Percentiles rank a stretch among this genome's conserved stretches.
phyloP scores from a whole-genome alignment of 2,888 invertebrate genomes.

The Carabus problematicus region DNA sequence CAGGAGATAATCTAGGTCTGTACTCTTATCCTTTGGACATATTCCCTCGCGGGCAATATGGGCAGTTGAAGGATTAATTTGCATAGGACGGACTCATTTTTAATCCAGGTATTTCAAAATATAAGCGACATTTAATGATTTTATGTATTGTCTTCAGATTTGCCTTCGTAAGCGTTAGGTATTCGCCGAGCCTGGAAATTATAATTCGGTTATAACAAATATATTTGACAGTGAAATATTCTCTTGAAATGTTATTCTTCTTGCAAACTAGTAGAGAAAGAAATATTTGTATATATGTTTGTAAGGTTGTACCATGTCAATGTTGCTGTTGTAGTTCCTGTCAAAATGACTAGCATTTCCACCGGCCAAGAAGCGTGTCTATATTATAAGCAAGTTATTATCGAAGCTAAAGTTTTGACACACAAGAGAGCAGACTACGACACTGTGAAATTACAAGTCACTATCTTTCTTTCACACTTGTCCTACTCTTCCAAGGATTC shows the following conservation, averaged over 20 bases:
- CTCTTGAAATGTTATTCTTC: too few species aligned
- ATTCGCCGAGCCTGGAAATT: background rate
- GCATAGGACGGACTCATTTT: slow-evolving; percentile 33
- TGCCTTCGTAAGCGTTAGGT: slow-evolving; percentile 2
- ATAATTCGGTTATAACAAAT: too few species aligned
- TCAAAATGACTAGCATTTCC: too few species aligned
- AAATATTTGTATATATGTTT: too few species aligned
- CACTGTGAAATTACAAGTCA: slow-evolving; percentile 44
- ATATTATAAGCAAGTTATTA: slow-evolving; percentile 43
- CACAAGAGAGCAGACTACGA: slow-evolving; percentile 35
- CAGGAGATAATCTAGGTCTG: slow-evolving; percentile 39
- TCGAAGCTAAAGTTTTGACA: slow-evolving; percentile 41
- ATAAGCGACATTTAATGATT: slow-evolving; percentile 40
- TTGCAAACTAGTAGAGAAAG: too few species aligned
- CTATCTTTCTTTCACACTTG: slow-evolving; percentile 43
- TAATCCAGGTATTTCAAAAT: slow-evolving; percentile 41
- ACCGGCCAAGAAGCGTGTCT: slow-evolving; percentile 14
- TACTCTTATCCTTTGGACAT: slow-evolving; percentile 37
- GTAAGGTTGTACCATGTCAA: too few species aligned
- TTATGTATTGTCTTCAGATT: slow-evolving; percentile 20
- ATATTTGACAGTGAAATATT: too few species aligned
- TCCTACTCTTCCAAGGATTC: slow-evolving; percentile 41
- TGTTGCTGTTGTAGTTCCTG: too few species aligned
- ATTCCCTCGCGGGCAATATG: slow-evolving; percentile 23
- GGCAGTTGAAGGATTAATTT: slow-evolving; percentile 27